Percentiles rank a stretch among this genome's conserved stretches.
Conservation (phyloP, 2,113 vertebrate species). For the Merops nubicus region DNA sequence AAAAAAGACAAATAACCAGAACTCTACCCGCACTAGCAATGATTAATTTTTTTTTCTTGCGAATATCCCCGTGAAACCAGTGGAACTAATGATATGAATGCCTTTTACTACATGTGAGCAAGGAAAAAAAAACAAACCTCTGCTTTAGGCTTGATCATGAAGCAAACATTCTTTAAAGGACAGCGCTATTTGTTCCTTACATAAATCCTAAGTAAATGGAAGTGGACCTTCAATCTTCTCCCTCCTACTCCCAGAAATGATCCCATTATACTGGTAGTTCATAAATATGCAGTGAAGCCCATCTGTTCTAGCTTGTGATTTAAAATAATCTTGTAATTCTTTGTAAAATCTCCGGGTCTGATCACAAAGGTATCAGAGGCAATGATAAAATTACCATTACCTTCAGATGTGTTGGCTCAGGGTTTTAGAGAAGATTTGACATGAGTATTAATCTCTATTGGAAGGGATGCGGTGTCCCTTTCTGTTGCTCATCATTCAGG, state of each 20-base stretch:
- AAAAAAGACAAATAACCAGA: not conserved
- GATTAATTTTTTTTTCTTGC: not conserved
- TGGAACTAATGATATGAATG: not conserved
- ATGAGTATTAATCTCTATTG: rapidly evolving
- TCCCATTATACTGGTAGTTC: constrained; percentile 38
- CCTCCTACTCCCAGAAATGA: constrained; percentile 30
- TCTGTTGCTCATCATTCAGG: rapidly evolving
- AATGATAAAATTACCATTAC: not conserved
- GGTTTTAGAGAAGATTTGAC: not conserved
- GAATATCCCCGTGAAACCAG: not conserved
- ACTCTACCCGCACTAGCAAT: not conserved
- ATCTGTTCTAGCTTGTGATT: constrained; percentile 35
- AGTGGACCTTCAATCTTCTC: constrained; percentile 34
- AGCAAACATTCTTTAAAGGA: not conserved
- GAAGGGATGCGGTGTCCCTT: not conserved
- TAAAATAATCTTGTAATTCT: not conserved
- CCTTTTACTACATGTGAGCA: not conserved
- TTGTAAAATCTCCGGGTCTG: not conserved
- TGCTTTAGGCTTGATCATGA: not conserved
- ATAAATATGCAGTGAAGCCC: constrained; percentile 52
- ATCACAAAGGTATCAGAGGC: not conserved
- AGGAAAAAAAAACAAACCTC: not conserved
- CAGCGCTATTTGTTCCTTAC: not conserved
- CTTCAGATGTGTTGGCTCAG: not conserved
- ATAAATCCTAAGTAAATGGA: not conserved